Percentiles rank a stretch among this genome's conserved stretches.
phyloP scores from a whole-genome alignment of 2,113 vertebrate genomes.

The Bujurquina vittata region DNA sequence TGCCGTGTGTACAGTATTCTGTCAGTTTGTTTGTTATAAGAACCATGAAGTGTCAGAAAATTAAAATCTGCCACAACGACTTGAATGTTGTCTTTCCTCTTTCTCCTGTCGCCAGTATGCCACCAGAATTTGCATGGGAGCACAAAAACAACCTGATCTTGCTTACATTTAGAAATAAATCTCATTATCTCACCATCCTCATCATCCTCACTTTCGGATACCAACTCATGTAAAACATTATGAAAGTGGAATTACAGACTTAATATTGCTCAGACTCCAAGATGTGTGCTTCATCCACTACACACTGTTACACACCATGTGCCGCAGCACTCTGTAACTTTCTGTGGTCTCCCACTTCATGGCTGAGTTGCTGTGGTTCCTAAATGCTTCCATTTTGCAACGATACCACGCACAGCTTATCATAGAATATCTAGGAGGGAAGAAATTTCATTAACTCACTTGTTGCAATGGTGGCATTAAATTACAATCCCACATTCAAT shows the following conservation, averaged over 20 bases:
- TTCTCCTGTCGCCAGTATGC: background rate
- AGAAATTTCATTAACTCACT: no score
- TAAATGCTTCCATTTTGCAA: background rate
- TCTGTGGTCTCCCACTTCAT: background rate
- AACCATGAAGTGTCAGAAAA: constrained; percentile 68
- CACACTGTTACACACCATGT: accelerated
- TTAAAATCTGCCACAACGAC: constrained; percentile 72
- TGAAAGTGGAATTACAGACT: background rate
- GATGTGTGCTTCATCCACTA: background rate
- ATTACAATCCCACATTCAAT: background rate
- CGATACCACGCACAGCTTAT: background rate
- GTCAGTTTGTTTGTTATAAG: constrained; percentile 71
- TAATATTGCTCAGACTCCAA: background rate
- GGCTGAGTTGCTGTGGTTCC: background rate
- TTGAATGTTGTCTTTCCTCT: background rate
- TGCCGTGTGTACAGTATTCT: constrained; percentile 61
- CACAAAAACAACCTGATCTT: background rate
- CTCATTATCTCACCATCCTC: background rate
- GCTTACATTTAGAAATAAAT: background rate
- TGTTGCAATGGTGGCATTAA: background rate
- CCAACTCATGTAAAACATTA: background rate
- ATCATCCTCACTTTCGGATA: no score
- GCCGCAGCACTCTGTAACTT: accelerated
- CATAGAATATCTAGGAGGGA: background rate
- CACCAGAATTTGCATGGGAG: background rate